Conservation (phyloP, 2,888 invertebrate species). For the Lamellibrachia columna region DNA sequence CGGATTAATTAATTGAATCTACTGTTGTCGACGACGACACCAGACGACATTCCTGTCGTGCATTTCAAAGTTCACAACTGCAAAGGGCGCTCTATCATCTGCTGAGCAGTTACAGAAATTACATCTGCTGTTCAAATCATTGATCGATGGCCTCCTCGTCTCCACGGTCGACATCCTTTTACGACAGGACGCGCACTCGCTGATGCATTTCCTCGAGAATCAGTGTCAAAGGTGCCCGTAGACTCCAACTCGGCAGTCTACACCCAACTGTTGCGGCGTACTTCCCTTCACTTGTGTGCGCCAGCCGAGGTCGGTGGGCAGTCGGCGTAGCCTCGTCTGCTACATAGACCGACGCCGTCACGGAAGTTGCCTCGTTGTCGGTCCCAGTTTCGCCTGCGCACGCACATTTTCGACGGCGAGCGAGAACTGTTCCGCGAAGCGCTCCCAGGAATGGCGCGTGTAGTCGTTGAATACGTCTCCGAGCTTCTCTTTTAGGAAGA, state of each 20-base stretch:
- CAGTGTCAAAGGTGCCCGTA: not conserved
- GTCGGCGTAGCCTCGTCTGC: not conserved
- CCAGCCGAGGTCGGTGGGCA: not conserved
- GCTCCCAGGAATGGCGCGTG: constrained; percentile 4
- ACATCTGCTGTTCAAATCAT: not conserved
- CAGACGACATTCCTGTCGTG: not conserved
- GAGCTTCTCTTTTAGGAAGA: constrained; percentile 20
- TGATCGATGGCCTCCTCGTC: not conserved
- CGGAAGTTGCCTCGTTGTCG: constrained; percentile 16
- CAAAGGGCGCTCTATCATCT: not conserved
- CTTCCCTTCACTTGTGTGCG: not conserved
- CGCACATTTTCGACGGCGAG: not conserved
- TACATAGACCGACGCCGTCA: not conserved
- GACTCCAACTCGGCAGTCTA: not conserved
- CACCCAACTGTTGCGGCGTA: not conserved
- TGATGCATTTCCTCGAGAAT: not conserved
- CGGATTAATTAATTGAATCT: not conserved
- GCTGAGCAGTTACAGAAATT: not conserved
- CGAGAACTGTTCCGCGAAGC: constrained; percentile 8
- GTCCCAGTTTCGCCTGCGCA: constrained; percentile 1
- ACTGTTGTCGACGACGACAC: not conserved
- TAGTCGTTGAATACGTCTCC: constrained; percentile 13
- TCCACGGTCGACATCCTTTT: not conserved
- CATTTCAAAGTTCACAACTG: not conserved
- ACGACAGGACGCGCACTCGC: not conserved